These are phyloP conservation scores for Drosophila pallidifrons DNA, from an alignment of 1,140 invertebrate genomes.

Conservation along the genomic window DNA sequence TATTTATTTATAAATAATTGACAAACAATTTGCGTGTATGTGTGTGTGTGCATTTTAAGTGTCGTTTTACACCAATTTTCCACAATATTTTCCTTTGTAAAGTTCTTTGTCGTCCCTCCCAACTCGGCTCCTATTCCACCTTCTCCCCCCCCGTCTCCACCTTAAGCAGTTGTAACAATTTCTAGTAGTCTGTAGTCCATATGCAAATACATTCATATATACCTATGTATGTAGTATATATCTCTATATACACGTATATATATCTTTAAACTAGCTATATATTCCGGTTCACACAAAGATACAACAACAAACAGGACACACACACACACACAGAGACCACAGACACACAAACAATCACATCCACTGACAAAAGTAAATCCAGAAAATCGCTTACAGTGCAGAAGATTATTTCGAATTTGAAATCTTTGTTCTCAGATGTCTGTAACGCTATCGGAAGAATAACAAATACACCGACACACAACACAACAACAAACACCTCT, in stretches of 20 bases:
- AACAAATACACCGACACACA: conserved; percentile 20
- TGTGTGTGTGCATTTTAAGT: conserved; percentile 67
- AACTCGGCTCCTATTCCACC: not conserved
- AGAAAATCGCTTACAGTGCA: conserved; percentile 22
- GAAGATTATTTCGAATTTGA: conserved; percentile 49
- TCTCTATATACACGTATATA: conserved; percentile 56
- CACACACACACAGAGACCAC: conserved; percentile 33
- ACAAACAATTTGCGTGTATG: conserved; percentile 24
- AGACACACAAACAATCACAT: conserved; percentile 28
- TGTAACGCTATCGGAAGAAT: conserved; percentile 70
- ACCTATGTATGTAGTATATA: conserved; percentile 70
- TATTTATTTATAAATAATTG: conserved; percentile 46
- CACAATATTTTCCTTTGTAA: conserved; percentile 53
- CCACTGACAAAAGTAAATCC: not conserved
- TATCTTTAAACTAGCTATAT: conserved; percentile 79
- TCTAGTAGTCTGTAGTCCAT: conserved; percentile 74
- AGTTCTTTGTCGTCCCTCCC: conserved; percentile 44
- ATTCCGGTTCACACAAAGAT: conserved; percentile 73
- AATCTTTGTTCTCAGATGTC: conserved; percentile 75
- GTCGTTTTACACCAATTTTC: conserved; percentile 41
- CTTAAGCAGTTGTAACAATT: conserved; percentile 62
- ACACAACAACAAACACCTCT: conserved; percentile 16
- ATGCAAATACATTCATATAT: conserved; percentile 79
- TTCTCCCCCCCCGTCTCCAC: not conserved
- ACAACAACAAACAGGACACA: conserved; percentile 41